A percentile compares a stretch with the other conserved stretches of the same genome.
phyloP scores from a whole-genome alignment of 2,113 vertebrate genomes.

The Dunckerocampus dactyliophorus region DNA sequence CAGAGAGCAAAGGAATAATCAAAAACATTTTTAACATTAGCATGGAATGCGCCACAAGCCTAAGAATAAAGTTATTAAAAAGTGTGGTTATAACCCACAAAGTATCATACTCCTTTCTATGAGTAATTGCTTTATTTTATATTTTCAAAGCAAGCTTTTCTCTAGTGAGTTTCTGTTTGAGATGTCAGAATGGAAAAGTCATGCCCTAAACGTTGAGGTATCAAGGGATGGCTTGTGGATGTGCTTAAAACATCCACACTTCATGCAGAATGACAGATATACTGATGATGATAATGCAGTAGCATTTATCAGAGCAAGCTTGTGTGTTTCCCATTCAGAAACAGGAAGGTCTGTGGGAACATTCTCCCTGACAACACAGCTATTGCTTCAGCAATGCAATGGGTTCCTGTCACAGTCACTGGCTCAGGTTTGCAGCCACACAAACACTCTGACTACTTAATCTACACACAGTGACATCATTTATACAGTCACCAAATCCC shows the following conservation, averaged over 20 bases:
- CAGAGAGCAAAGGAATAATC: background rate
- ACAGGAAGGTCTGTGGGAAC: slow-evolving; percentile 16
- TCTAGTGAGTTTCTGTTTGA: background rate
- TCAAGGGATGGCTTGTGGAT: slow-evolving; percentile 30
- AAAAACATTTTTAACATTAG: slow-evolving; percentile 6
- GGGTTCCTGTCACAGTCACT: slow-evolving; percentile 39
- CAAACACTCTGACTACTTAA: slow-evolving; percentile 40
- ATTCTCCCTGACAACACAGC: slow-evolving; percentile 31
- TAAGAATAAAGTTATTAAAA: slow-evolving; percentile 2
- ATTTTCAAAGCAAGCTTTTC: slow-evolving; percentile 8
- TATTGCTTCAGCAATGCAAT: slow-evolving; percentile 41
- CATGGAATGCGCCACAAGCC: slow-evolving; percentile 3
- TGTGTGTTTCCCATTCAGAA: slow-evolving; percentile 33
- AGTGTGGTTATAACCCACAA: background rate
- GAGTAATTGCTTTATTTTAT: slow-evolving; percentile 2
- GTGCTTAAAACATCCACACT: slow-evolving; percentile 37
- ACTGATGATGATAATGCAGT: slow-evolving; percentile 31
- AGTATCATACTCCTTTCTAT: slow-evolving; percentile 1
- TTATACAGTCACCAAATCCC: slow-evolving; percentile 53
- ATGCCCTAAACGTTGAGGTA: slow-evolving; percentile 21
- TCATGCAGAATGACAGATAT: slow-evolving; percentile 20
- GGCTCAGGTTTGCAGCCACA: slow-evolving; percentile 28
- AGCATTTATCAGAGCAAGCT: slow-evolving; percentile 42
- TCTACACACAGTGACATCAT: slow-evolving; percentile 51
- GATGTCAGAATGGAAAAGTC: slow-evolving; percentile 2